Percentiles rank a stretch among this genome's conserved stretches.
These are phyloP conservation scores for Drosophila imparisetae DNA, from an alignment of 2,888 invertebrate species.

Conservation along the genomic window DNA sequence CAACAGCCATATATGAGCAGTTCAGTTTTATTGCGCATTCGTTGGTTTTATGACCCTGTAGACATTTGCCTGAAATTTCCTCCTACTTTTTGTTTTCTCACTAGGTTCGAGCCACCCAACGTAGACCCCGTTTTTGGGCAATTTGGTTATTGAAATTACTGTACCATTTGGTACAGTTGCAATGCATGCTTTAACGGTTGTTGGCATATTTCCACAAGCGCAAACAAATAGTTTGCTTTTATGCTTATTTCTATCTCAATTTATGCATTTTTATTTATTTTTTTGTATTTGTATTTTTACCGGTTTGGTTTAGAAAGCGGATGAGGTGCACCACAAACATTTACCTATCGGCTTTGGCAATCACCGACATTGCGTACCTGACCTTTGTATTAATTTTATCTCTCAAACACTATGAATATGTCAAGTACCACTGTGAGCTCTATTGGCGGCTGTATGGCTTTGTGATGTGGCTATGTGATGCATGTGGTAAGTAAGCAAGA, in stretches of 20 bases:
- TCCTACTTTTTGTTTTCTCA: neutral
- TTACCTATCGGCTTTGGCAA: slow-evolving; percentile 90
- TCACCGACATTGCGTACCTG: slow-evolving; percentile 89
- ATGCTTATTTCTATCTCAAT: slow-evolving; percentile 33
- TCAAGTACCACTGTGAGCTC: slow-evolving; percentile 85
- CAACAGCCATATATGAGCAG: slow-evolving; percentile 62
- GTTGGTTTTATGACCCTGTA: slow-evolving; percentile 64
- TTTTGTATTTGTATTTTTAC: slow-evolving; percentile 9
- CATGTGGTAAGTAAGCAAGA: slow-evolving; percentile 86
- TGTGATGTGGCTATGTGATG: slow-evolving; percentile 88
- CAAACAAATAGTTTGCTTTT: slow-evolving; percentile 40
- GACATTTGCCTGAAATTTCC: slow-evolving; percentile 50
- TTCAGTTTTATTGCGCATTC: slow-evolving; percentile 70
- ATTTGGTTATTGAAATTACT: slow-evolving; percentile 72
- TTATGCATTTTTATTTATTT: slow-evolving; percentile 2
- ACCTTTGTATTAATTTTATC: slow-evolving; percentile 88
- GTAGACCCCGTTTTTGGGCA: slow-evolving; percentile 30
- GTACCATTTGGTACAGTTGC: slow-evolving; percentile 59
- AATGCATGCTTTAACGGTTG: slow-evolving; percentile 20
- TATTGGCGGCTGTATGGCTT: slow-evolving; percentile 88
- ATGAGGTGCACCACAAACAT: slow-evolving; percentile 91
- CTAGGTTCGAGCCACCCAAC: neutral
- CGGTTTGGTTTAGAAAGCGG: slow-evolving; percentile 85
- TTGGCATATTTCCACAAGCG: slow-evolving; percentile 50
- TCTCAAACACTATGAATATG: slow-evolving; percentile 87